Evolutionary conservation across 2,797 vertebrate species (phyloP), one percentile per base, ranked within the genome.

Genomic region (Pseudochirops cupreus): DNA sequence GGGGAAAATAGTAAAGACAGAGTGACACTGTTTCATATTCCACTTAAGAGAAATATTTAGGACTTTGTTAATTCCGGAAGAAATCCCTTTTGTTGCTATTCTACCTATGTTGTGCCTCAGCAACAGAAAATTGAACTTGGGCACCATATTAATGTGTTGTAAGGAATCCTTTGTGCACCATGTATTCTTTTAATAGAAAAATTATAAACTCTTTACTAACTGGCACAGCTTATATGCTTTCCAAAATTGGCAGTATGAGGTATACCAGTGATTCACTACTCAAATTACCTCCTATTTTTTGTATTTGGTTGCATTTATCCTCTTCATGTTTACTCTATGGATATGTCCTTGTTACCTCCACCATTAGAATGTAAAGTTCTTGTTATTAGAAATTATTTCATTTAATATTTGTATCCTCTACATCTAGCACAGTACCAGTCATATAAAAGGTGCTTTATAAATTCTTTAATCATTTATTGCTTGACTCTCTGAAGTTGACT

Each of bases 1-100:
- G 95, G n/a, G 26, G 89, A 96, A 55, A 92, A 82, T 93, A 13
- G 50, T 87, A 92, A 13, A 94, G 18, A 92, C 16, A 67, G 33
- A 74, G 1, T 74, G 1, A 5, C 16, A 21, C 33, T 39, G 5
- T 87, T 87, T 87, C 39, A 50, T 87, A 26, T 46, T 46, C n/a
- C 18, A 10, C 46, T 87, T 46, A 87, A 87, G 26, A 87, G 74
- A 87, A 82, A 82, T 62, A 33, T 31, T 39, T 82, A 13, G 21
- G n/a, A 50, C 13, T 87, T 46, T 9, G 39, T 46, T 26, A 87
- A 50, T 87, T 87, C 24, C 50, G 74, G 74, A 87, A 46, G 39
- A 82, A 87, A 87, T 46, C 74, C 26, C 0, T 46, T 87, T 50
- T 87, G 21, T 87, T 87, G 74, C 18, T 82, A 82, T 5, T 39